Evolutionary conservation across 1,140 invertebrate genomes (phyloP), one percentile per base, ranked within the genome.

Genomic region (Drosophila pectinifera): DNA sequence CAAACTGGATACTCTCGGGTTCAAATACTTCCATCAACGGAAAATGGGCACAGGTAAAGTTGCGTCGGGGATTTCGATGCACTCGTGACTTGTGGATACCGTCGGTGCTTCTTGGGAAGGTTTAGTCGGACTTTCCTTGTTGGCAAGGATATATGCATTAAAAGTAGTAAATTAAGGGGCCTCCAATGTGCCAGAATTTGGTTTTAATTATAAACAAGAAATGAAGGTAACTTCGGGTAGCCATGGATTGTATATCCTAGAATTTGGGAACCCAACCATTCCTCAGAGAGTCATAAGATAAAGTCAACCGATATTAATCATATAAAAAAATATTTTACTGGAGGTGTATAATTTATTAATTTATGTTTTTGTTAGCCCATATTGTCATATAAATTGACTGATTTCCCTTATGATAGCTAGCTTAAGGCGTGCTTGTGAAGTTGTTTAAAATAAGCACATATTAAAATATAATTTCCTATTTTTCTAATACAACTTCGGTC

Each of bases 11-110:
- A 92, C 91, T 48, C 68, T 92, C 70, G 90, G 91, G 36, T 92
- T 92, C 63, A 92, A 92, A 81, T 92, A 91, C 76, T 92, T 92
- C 91, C 91, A 92, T 80, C 91, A 92, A 67, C 85, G 91, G 86
- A 92, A 92, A 92, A 92, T 92, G 91, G 91, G 91, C 54, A 92
- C 91, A 90, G 91, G 91, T 92, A 90, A 74, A 13, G 22, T 5
- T 11, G 34, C 42, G 43, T 28, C 20, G 41, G 34, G 18, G 26
- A 16, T 34, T 43, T 3, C 10, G 14, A n/a, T n/a, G 49, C 6
- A 4, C 7, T 34, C 18, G 13, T 36, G 13, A 10, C 13, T 20
- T 8, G 28, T 8, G 48, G 6, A 48, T n/a, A 5, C 59, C 67
- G 73, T 20, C 69, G 78, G 72, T 2, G n/a, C 4, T 11, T 14